Evolutionary conservation across 1,140 invertebrate species (phyloP), one percentile per base, ranked within the genome.

Genomic region (Hypothenemus hampei): DNA sequence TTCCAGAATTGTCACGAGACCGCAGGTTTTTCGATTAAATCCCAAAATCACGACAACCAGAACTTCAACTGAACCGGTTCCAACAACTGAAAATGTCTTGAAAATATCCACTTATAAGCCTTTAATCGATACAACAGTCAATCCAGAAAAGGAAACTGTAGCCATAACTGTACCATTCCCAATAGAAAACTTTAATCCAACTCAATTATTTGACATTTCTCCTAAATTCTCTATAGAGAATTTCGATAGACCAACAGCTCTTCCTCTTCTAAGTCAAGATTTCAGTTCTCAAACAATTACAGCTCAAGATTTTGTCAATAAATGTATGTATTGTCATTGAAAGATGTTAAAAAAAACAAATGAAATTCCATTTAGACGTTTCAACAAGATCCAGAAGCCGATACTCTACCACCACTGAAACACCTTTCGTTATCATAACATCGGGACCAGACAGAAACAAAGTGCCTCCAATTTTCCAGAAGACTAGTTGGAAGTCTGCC

Each of bases 1-100:
- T n/a, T n/a, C n/a, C n/a, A n/a, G n/a, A n/a, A n/a, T n/a, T n/a
- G n/a, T n/a, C n/a, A n/a, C n/a, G n/a, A n/a, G n/a, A n/a, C n/a
- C n/a, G n/a, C n/a, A n/a, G n/a, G n/a, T n/a, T n/a, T n/a, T n/a
- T n/a, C n/a, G n/a, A n/a, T n/a, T n/a, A n/a, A n/a, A n/a, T n/a
- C n/a, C n/a, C n/a, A n/a, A n/a, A n/a, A n/a, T n/a, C n/a, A n/a
- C n/a, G n/a, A n/a, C n/a, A n/a, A n/a, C n/a, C n/a, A 16, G 16
- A 59, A 15, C 45, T 69, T n/a, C 66, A 71, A 53, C 53, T 64
- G 65, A 63, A n/a, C 64, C 64, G 13, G 10, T 64, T 21, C 66
- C 60, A 11, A n/a, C 20, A 19, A 26, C 29, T 2, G 40, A 31
- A 41, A 40, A 35, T 19, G 37, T 19, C 53, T 36, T 29, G 35